These are phyloP conservation scores for Drosophila paulistorum DNA, from an alignment of 1,140 invertebrate species.

Conservation along the genomic window DNA sequence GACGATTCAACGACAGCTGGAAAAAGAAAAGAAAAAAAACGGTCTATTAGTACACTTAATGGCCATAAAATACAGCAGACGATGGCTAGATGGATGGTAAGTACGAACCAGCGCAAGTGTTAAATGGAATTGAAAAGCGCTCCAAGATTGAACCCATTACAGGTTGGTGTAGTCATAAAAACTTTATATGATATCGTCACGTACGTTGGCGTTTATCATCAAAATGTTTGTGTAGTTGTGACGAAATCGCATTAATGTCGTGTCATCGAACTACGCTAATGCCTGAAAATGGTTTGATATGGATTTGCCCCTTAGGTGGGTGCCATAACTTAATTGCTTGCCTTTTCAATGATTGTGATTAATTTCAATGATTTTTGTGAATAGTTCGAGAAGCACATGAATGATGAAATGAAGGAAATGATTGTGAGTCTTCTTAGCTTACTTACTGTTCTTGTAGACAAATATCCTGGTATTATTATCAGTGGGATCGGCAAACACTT, in stretches of 20 bases:
- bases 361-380: neutral
- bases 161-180: neutral
- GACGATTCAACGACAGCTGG: slow-evolving; percentile 55
- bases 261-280: slow-evolving; percentile 54
- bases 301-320: slow-evolving; percentile 31
- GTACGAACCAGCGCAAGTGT: neutral
- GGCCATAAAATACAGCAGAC: neutral
- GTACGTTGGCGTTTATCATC: neutral
- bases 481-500: slow-evolving; percentile 38
- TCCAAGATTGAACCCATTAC: neutral
- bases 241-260: slow-evolving; percentile 44
- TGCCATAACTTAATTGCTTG: slow-evolving; percentile 36
- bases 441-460: slow-evolving; percentile 73
- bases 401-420: no score
- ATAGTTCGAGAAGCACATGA: neutral
- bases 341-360: neutral
- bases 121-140: neutral
- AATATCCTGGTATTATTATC: slow-evolving; percentile 63
- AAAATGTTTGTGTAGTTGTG: slow-evolving; percentile 25
- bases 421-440: neutral
- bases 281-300: slow-evolving; percentile 22
- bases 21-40: neutral
- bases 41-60: slow-evolving; percentile 3
- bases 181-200: slow-evolving; percentile 2
- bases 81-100: neutral